Conservation (phyloP, 2,113 vertebrate species). For the Leptodactylus fuscus region DNA sequence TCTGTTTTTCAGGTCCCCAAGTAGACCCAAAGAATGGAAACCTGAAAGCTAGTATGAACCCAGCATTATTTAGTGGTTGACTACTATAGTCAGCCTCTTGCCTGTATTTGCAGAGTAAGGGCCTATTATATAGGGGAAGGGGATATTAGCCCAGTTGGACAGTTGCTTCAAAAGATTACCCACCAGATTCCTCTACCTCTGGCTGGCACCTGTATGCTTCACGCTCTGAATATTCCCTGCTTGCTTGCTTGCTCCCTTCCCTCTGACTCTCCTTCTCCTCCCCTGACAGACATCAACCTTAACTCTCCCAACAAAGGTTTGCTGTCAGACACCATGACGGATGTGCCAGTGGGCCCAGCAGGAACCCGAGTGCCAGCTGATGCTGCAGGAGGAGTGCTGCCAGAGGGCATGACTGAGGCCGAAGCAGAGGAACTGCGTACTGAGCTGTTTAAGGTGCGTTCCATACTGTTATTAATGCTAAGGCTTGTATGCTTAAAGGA, state of each 20-base stretch:
- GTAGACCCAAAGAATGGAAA: too few species aligned
- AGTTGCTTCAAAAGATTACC: not conserved
- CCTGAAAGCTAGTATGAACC: too few species aligned
- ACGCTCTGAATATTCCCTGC: not conserved
- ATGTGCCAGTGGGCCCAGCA: constrained; percentile 78
- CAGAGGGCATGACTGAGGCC: constrained; percentile 82
- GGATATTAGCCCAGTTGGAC: too few species aligned
- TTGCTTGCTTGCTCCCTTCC: constrained; percentile 49
- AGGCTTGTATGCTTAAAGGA: too few species aligned
- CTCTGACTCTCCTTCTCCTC: constrained; percentile 49
- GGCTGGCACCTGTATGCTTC: not conserved
- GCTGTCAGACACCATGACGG: constrained; percentile 77
- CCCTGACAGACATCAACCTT: constrained; percentile 91
- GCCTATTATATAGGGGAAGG: too few species aligned
- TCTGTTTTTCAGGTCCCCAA: too few species aligned
- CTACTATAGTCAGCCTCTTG: too few species aligned
- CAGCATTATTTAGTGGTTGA: too few species aligned
- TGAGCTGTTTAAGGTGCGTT: constrained; percentile 86
- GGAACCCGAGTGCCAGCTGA: constrained; percentile 64
- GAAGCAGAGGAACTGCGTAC: constrained; percentile 87
- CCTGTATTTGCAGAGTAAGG: too few species aligned
- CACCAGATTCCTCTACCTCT: too few species aligned
- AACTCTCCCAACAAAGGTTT: constrained; percentile 97
- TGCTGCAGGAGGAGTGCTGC: constrained; percentile 64
- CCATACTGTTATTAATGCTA: not conserved